phyloP scores from a whole-genome alignment of 2,888 invertebrate genomes.

The Nomada hirtipes region DNA sequence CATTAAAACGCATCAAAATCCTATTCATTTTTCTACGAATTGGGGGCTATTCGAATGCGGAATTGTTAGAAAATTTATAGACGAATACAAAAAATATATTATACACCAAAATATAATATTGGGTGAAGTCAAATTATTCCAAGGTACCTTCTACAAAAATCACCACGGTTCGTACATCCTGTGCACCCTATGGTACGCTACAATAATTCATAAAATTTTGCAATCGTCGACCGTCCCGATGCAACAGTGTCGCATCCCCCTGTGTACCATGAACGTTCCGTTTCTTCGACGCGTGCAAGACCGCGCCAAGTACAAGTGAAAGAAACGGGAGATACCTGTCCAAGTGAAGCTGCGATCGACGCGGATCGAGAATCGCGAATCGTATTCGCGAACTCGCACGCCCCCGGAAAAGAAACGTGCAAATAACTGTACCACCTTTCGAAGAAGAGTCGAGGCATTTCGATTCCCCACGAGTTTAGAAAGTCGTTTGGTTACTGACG shows the following conservation, averaged over 20 bases:
- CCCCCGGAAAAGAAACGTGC: background rate
- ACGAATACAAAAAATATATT: no score
- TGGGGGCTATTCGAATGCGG: no score
- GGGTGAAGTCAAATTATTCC: no score
- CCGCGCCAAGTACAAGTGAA: constrained; percentile 22
- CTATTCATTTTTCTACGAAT: no score
- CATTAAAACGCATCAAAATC: no score
- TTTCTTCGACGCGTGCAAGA: constrained; percentile 29
- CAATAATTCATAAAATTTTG: constrained; percentile 64
- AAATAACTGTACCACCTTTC: constrained; percentile 30
- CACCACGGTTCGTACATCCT: constrained; percentile 42
- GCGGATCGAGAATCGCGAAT: constrained; percentile 4
- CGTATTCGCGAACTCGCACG: constrained; percentile 9
- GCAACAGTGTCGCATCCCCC: constrained; percentile 53
- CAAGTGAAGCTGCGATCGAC: constrained; percentile 16
- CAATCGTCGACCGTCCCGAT: constrained; percentile 57
- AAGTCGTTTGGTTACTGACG: background rate
- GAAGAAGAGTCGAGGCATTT: background rate
- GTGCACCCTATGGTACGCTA: constrained; percentile 46
- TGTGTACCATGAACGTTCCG: constrained; percentile 43
- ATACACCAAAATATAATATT: no score
- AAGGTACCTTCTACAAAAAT: no score
- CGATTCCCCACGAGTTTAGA: constrained; percentile 13
- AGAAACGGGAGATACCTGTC: constrained; percentile 23
- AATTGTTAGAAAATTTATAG: no score